These are phyloP conservation scores for Poeciliopsis infans DNA, from an alignment of 2,797 vertebrate genomes.

Conservation along the genomic window DNA sequence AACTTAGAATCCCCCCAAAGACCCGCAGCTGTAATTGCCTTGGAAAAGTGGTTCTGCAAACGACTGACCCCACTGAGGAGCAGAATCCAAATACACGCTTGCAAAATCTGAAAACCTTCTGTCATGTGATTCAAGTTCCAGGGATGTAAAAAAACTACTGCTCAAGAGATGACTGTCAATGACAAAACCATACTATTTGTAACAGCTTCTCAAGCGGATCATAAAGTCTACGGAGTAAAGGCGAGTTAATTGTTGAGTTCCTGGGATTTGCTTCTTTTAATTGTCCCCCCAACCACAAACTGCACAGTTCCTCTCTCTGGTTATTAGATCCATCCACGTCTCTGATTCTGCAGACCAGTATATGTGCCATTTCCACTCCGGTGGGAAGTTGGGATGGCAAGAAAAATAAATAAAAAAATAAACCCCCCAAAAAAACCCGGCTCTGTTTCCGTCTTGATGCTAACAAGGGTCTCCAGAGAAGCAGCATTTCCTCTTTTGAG, in stretches of 20 bases:
- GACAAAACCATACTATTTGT: background rate
- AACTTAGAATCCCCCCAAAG: background rate
- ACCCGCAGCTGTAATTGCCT: background rate
- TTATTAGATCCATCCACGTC: constrained; percentile 17
- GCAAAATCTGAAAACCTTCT: background rate
- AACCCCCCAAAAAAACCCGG: background rate
- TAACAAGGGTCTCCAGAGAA: constrained; percentile 70
- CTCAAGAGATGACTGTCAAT: background rate
- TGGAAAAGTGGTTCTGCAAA: background rate
- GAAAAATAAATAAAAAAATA: constrained; percentile 12
- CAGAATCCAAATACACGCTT: background rate
- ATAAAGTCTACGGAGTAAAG: background rate
- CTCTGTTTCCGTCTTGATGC: constrained; percentile 51
- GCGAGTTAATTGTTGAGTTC: background rate
- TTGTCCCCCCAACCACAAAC: constrained; percentile 12
- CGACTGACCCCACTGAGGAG: background rate
- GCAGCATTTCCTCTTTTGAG: constrained; percentile 66
- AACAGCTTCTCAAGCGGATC: background rate
- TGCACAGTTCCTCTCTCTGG: constrained; percentile 5
- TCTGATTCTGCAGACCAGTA: constrained; percentile 25
- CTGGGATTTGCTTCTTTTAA: background rate
- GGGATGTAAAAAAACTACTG: background rate
- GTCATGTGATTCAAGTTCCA: background rate
- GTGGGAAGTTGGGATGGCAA: constrained; percentile 50
- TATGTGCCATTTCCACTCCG: constrained; percentile 41